These are phyloP conservation scores for Lytechinus variegatus DNA, from an alignment of 35 echinoderm and acorn worm genomes.

Conservation along the genomic window DNA sequence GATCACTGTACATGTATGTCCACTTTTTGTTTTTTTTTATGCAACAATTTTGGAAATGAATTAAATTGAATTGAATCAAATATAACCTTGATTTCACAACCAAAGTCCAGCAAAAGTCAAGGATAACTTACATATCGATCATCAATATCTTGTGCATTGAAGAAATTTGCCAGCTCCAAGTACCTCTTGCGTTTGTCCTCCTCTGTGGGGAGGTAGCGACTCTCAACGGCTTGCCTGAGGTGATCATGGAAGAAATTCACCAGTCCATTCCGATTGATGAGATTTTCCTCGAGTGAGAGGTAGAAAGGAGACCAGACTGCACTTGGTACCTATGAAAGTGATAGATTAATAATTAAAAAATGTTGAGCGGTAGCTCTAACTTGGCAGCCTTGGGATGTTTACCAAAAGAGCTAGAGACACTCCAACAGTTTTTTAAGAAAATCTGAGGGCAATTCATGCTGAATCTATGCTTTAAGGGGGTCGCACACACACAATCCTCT, in stretches of 20 bases:
- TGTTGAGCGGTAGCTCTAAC: too few relatives aligned
- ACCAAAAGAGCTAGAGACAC: too few relatives aligned
- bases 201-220: slow-evolving; percentile 75
- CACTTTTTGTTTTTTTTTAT: too few relatives aligned
- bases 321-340: slow-evolving; percentile 62
- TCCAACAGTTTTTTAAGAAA: too few relatives aligned
- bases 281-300: slow-evolving; percentile 89
- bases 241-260: slow-evolving; percentile 98
- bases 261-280: slow-evolving; percentile 90
- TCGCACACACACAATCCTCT: too few relatives aligned
- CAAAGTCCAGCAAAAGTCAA: not conserved
- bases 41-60: too few relatives aligned
- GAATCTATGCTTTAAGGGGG: too few relatives aligned
- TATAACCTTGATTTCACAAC: too few relatives aligned
- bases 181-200: slow-evolving; percentile 70
- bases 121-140: slow-evolving; percentile 81
- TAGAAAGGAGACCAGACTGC: slow-evolving; percentile 88
- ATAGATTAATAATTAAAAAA: not conserved
- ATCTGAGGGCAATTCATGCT: too few relatives aligned
- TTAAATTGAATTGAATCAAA: too few relatives aligned
- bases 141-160: slow-evolving; percentile 80
- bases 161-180: slow-evolving; percentile 76
- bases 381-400: too few relatives aligned
- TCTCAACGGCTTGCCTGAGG: slow-evolving; percentile 85
- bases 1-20: too few relatives aligned